Evolutionary conservation across 2,797 vertebrate genomes (phyloP).

Genomic region (Avahi laniger): DNA sequence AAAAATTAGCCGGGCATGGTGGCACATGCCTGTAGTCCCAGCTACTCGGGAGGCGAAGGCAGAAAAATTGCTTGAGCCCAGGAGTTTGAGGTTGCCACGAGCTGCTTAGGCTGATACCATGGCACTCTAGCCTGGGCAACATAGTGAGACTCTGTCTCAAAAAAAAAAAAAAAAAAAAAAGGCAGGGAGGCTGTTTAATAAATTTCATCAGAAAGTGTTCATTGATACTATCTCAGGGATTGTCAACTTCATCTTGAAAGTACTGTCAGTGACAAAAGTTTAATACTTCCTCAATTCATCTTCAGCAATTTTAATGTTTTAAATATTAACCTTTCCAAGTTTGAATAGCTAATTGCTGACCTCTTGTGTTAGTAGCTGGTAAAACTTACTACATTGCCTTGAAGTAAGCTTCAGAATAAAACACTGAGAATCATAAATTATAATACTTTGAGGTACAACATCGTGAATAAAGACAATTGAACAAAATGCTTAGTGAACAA

Average conservation of each 20-base stretch:
- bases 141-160: too few species aligned
- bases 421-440: background rate
- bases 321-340: background rate
- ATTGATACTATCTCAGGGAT: background rate
- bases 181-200: background rate
- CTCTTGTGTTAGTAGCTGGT: constrained; percentile 71
- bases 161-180: too few species aligned
- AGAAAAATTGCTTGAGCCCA: too few species aligned
- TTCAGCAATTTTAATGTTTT: background rate
- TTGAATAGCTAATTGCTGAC: constrained; percentile 65
- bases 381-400: constrained; percentile 68
- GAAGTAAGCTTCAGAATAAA: background rate
- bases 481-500: background rate
- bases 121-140: too few species aligned
- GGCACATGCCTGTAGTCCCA: too few species aligned
- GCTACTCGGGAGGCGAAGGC: too few species aligned
- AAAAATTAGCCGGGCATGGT: too few species aligned
- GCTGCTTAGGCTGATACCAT: too few species aligned
- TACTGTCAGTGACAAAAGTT: background rate
- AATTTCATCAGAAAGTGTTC: background rate
- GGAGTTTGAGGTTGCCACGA: too few species aligned
- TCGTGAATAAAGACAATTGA: background rate
- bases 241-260: background rate
- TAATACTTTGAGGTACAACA: background rate
- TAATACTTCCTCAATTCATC: background rate